phyloP scores from a whole-genome alignment of 2,888 invertebrate genomes.

The Ochropacha duplaris region DNA sequence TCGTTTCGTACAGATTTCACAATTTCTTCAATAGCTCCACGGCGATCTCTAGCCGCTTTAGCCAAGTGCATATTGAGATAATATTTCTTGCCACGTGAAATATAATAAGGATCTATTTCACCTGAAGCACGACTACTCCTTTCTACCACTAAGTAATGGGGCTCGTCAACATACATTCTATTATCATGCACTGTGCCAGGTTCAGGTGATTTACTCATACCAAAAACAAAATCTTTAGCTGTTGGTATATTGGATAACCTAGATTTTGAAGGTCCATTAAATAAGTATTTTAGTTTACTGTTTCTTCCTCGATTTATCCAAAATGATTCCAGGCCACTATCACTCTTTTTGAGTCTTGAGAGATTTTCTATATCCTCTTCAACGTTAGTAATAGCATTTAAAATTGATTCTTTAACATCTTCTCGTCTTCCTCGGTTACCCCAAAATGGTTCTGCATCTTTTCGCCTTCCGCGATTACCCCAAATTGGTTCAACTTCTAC shows the following conservation, averaged over 20 bases:
- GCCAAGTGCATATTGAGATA: conserved; percentile 38
- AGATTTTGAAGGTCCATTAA: conserved; percentile 36
- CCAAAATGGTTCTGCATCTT: conserved; percentile 45
- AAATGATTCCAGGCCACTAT: conserved; percentile 36
- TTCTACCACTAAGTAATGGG: conserved; percentile 77
- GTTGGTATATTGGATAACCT: conserved; percentile 13
- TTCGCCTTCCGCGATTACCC: conserved; percentile 49
- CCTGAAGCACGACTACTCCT: conserved; percentile 68
- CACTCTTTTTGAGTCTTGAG: conserved; percentile 44
- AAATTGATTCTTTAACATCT: conserved; percentile 49
- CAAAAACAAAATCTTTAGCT: conserved; percentile 17
- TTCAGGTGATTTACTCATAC: conserved; percentile 34
- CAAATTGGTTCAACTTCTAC: conserved; percentile 53
- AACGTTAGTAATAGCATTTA: conserved; percentile 49
- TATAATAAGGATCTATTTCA: conserved; percentile 70
- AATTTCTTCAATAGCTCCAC: conserved; percentile 70
- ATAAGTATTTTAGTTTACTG: conserved; percentile 50
- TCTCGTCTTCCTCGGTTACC: conserved; percentile 49
- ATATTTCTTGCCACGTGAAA: conserved; percentile 69
- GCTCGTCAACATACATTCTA: conserved; percentile 79
- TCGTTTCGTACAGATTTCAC: conserved; percentile 75
- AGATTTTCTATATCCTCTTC: conserved; percentile 54
- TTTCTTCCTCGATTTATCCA: conserved; percentile 55
- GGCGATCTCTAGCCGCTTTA: conserved; percentile 58
- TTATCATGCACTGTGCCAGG: conserved; percentile 61